phyloP scores from a whole-genome alignment of 2,888 invertebrate genomes.

The Miltochrista miniata region DNA sequence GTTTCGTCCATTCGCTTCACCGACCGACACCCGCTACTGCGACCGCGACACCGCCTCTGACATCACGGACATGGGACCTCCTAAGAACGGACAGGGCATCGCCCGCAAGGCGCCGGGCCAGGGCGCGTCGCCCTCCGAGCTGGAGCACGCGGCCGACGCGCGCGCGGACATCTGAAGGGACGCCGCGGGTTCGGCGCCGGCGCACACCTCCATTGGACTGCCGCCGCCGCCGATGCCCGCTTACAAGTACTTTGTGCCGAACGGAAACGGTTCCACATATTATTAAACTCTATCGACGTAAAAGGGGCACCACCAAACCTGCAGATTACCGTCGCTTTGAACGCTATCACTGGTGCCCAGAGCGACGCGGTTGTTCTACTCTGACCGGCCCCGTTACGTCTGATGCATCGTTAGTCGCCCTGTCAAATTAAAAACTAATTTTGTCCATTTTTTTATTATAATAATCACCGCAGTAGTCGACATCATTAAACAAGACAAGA shows the following conservation, averaged over 20 bases:
- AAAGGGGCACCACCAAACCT: conserved; percentile 15
- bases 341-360: conserved; percentile 1
- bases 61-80: conserved; percentile 73
- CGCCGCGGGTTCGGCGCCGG: conserved; percentile 71
- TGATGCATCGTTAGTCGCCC: conserved; percentile 18
- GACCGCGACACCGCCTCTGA: conserved; percentile 83
- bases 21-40: conserved; percentile 85
- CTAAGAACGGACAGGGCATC: conserved; percentile 64
- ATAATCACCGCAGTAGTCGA: conserved; percentile 36
- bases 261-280: conserved; percentile 73
- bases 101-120: conserved; percentile 60
- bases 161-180: conserved; percentile 82
- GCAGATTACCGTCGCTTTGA: conserved; percentile 15
- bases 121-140: conserved; percentile 81
- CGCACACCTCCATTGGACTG: conserved; percentile 42
- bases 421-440: conserved; percentile 13
- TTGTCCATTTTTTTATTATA: conserved; percentile 25
- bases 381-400: conserved; percentile 18
- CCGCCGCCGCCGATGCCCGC: conserved; percentile 72
- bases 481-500: conserved; percentile 16
- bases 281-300: conserved; percentile 51
- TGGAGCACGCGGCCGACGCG: conserved; percentile 85
- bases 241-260: conserved; percentile 74
- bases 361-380: conserved; percentile 2
- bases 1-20: conserved; percentile 84